Conservation (phyloP, 2,888 invertebrate species). For the Panorpa germanica region DNA sequence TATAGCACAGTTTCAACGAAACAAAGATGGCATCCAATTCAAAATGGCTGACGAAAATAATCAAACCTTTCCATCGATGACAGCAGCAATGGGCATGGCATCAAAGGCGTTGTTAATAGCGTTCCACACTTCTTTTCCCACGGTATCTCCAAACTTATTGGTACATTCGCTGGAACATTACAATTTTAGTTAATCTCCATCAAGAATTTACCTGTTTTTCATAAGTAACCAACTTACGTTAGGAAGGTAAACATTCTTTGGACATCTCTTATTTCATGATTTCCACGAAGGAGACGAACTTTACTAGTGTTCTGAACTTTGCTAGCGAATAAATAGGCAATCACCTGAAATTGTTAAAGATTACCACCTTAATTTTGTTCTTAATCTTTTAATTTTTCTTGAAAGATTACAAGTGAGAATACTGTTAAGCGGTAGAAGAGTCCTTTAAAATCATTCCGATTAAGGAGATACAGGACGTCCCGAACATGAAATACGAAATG, state of each 20-base stretch:
- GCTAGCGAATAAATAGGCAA: no score
- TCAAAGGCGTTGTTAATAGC: constrained; percentile 53
- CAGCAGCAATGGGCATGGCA: constrained; percentile 49
- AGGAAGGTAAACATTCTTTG: constrained; percentile 57
- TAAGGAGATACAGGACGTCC: no score
- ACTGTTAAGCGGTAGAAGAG: no score
- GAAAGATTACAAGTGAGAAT: no score
- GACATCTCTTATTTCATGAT: constrained; percentile 56
- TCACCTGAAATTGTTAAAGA: no score
- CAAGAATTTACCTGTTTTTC: constrained; percentile 4
- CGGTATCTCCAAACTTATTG: constrained; percentile 41
- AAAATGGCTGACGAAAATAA: neutral
- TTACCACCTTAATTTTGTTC: no score
- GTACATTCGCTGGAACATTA: constrained; percentile 37
- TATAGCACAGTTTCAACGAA: no score
- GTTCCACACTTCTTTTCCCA: constrained; percentile 46
- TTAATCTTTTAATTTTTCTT: no score
- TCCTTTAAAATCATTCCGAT: no score
- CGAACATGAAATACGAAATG: no score
- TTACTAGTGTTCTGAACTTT: constrained; percentile 46
- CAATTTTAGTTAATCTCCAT: constrained; percentile 4
- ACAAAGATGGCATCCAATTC: neutral
- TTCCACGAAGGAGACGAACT: constrained; percentile 45
- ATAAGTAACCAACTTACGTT: constrained; percentile 24
- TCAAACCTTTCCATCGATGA: constrained; percentile 45